phyloP scores from a whole-genome alignment of 2,113 vertebrate species.

The Protobothrops flavoviridis region DNA sequence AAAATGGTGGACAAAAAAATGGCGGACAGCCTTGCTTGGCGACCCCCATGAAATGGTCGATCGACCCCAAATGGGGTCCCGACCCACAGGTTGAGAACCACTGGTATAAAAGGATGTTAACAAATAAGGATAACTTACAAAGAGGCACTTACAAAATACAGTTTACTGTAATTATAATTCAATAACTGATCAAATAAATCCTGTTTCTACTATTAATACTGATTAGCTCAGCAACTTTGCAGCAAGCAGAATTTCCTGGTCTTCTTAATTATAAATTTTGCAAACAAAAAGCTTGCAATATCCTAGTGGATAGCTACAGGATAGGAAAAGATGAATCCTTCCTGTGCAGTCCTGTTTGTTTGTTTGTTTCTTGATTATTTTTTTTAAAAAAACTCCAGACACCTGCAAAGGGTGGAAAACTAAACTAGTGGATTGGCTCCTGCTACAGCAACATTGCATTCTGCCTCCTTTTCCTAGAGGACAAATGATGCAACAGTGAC shows the following conservation, averaged over 20 bases:
- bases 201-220: not conserved
- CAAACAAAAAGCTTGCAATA: not conserved
- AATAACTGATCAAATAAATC: not conserved
- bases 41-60: too few relatives aligned
- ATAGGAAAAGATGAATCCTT: not conserved
- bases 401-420: not conserved
- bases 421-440: not conserved
- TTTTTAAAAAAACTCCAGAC: not conserved
- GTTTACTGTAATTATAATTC: not conserved
- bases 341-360: not conserved
- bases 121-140: not conserved
- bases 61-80: too few relatives aligned
- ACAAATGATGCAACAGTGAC: not conserved
- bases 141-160: not conserved
- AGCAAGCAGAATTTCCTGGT: not conserved
- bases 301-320: not conserved
- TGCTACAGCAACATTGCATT: not conserved
- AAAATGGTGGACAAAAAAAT: too few relatives aligned
- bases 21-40: too few relatives aligned
- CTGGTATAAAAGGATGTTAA: not conserved
- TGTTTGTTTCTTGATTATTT: too few relatives aligned
- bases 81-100: too few relatives aligned
- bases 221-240: not conserved
- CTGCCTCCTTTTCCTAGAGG: not conserved
- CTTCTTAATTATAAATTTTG: not conserved